Base-by-base conservation (phyloP, 2,113 vertebrate genomes). In the Castor canadensis region DNA sequence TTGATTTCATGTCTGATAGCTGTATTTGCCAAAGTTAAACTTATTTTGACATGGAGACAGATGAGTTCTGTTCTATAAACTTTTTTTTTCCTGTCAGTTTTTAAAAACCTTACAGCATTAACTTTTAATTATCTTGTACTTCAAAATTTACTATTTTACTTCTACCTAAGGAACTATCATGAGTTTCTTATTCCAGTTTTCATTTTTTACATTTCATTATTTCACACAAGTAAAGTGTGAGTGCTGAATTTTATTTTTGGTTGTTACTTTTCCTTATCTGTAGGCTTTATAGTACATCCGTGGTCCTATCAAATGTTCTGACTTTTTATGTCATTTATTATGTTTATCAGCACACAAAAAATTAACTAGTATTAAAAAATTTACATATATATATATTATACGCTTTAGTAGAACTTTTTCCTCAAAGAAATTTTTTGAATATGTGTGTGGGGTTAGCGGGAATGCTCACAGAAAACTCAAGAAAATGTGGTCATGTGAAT, bases 371-470 rank as follows among this genome's bases (percentile, higher is more conserved):
- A 43, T 95, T 94, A 86, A 77, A 54, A 86, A 91, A 83, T 79
- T 60, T 91, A 52, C 47, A 75, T 64, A 22, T 79, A 67, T 91
- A 52, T 54, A 75, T 64, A 22, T 17, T 24, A 3, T 93, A 20
- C 67, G 16, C 60, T 94, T 95, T 80, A 17, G 43, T 82, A 38
- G 40, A 93, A 72, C 84, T 35, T 87, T 93, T 84, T 95, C 35
- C 43, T 56, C 47, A 40, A 76, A 69, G 28, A 17, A 58, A 40
- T 60, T n/a, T n/a, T 47, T 38, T 35, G 22, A 19, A 6, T 13
- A 76, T 47, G 6, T 10, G 9, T 91, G 15, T 28, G 1, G 45
- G 52, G 3, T 22, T 22, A 35, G 79, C 38, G 20, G 3, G 19
- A n/a, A 5, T 71, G 11, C 82, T 95, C 28, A 81, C 15, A 58